Percentiles rank a stretch among this genome's conserved stretches.
Conservation (phyloP, 2,113 vertebrate genomes). For the Apistogramma diplotaenia region DNA sequence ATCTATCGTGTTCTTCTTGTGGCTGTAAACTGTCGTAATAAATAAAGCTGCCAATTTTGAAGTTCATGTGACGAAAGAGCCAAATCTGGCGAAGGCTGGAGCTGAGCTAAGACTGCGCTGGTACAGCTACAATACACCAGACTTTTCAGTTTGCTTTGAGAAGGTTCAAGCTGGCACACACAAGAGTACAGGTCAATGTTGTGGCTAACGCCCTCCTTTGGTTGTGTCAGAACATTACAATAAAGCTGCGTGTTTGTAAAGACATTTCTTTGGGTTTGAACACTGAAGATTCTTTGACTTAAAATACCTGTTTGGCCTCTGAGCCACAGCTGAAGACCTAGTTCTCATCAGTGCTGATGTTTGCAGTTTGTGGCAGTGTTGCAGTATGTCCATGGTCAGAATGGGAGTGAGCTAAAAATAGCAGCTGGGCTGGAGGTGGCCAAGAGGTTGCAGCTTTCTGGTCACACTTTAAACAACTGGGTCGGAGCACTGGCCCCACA, state of each 20-base stretch:
- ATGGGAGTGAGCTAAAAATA: not conserved
- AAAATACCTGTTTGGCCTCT: not conserved
- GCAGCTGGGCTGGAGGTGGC: not conserved
- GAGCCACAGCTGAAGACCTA: not conserved
- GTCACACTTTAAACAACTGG: too few species aligned
- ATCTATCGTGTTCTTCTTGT: not conserved
- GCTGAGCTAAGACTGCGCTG: not conserved
- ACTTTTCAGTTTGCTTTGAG: not conserved
- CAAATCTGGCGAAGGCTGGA: not conserved
- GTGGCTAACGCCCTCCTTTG: not conserved
- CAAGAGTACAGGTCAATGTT: not conserved
- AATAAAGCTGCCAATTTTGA: not conserved
- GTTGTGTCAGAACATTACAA: not conserved
- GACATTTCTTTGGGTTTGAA: not conserved
- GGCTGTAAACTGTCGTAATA: not conserved
- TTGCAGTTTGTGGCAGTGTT: not conserved
- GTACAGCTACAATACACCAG: not conserved
- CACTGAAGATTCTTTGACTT: not conserved
- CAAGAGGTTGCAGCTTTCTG: not conserved
- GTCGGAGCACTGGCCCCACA: not conserved
- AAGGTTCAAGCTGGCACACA: too few species aligned
- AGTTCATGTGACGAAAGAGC: not conserved
- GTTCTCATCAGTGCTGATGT: not conserved
- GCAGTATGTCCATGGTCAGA: not conserved
- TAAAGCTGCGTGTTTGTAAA: not conserved